Evolutionary conservation across 2,888 invertebrate species (phyloP), one percentile per base, ranked within the genome.

Genomic region (Drosophila multiciliata): DNA sequence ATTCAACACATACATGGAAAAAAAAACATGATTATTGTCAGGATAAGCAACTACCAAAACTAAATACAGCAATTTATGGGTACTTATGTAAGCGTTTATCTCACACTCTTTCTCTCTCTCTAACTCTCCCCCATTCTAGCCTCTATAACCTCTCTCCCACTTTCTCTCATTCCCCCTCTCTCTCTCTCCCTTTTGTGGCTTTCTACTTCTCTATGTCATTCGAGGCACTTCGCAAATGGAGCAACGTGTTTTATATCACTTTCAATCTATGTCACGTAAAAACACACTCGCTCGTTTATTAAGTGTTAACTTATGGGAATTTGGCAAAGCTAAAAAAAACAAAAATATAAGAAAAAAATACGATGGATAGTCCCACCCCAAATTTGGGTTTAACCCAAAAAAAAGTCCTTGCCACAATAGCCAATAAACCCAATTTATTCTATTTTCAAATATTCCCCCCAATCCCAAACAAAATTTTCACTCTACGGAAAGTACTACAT

Each of bases 331-430:
- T 57, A 42, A 57, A 42, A 32, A 15, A 57, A 6, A 17, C 6
- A n/a, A 17, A 23, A 38, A 35, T 23, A 1, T 23, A 23, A 23
- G 23, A 2, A 12, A n/a, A 32, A 35, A 12, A 52, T 52, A 57
- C 57, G 52, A 66, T 62, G 62, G 61, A 63, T 66, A 66, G 63
- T 52, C 63, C 66, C 59, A 61, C 61, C 50, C 36, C 36, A 49
- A 36, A 65, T 38, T 58, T 58, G 78, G 78, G 78, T 80, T 58
- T 59, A 66, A 81, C 78, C 78, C 78, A 66, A 50, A 50, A 64
- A 60, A 48, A 23, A 23, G 49, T 45, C 78, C 52, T 60, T 36
- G 52, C 52, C 52, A 60, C 52, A 52, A 52, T 36, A 49, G 50
- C 78, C 42, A 66, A 52, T 36, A 36, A 20, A 15, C 40, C 57